These are phyloP conservation scores for Asbolus verrucosus DNA, from an alignment of 1,140 invertebrate species.

Conservation along the genomic window DNA sequence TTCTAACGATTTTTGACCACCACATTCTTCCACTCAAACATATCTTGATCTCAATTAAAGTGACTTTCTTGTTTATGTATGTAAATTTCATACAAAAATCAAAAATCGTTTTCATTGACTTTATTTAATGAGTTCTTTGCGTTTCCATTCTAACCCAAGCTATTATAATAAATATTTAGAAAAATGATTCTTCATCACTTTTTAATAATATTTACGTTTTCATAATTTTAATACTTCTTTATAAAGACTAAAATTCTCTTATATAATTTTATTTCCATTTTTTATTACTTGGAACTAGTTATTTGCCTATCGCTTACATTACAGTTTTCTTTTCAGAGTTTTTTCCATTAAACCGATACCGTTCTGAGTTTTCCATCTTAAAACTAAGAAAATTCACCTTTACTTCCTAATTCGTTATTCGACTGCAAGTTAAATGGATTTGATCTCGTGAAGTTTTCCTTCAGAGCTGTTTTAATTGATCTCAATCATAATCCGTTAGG, in stretches of 20 bases:
- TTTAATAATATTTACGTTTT: too few relatives aligned
- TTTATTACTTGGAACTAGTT: too few relatives aligned
- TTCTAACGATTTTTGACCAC: constrained; percentile 12
- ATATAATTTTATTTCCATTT: too few relatives aligned
- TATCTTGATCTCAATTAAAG: not conserved
- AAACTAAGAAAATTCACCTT: constrained; percentile 21
- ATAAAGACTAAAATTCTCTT: too few relatives aligned
- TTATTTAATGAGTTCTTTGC: not conserved
- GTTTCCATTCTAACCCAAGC: too few relatives aligned
- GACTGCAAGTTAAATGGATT: constrained; percentile 13
- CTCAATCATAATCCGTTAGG: constrained; percentile 1
- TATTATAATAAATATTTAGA: too few relatives aligned
- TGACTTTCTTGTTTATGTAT: not conserved
- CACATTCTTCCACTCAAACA: too few relatives aligned
- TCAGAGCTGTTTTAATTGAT: not conserved
- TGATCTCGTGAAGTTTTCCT: constrained; percentile 9
- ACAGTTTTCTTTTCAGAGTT: too few relatives aligned
- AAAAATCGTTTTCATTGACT: not conserved
- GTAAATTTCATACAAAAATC: not conserved
- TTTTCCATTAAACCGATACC: not conserved
- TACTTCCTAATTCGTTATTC: not conserved
- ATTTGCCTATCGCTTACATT: too few relatives aligned
- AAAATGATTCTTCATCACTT: too few relatives aligned
- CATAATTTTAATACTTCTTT: too few relatives aligned
- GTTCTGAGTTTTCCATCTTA: constrained; percentile 10